phyloP scores from a whole-genome alignment of 2,888 invertebrate genomes.

The Cosmorhoe ocellata region DNA sequence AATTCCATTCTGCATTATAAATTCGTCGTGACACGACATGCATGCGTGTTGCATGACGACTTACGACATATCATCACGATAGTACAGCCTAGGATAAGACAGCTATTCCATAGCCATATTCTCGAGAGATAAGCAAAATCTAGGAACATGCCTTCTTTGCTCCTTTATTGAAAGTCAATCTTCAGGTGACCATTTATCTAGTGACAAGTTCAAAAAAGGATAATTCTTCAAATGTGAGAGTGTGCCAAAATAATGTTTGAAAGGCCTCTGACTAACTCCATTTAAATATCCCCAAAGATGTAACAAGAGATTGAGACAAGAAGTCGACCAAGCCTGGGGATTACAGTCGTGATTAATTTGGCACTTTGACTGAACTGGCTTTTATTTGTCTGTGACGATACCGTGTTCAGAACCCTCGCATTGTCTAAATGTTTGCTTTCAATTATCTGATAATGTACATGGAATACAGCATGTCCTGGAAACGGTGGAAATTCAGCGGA shows the following conservation, averaged over 20 bases:
- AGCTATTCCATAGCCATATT: conserved; percentile 1
- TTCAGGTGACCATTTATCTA: no score
- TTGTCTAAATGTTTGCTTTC: conserved; percentile 13
- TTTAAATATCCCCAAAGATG: no score
- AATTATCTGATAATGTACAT: conserved; percentile 9
- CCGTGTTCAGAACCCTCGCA: conserved; percentile 5
- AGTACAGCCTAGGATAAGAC: conserved; percentile 1
- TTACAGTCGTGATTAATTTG: no score
- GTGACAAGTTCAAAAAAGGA: no score
- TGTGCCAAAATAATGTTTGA: no score
- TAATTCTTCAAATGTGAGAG: no score
- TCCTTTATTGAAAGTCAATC: no score
- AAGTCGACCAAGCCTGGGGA: no score
- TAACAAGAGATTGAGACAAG: no score
- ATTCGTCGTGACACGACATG: conserved; percentile 4
- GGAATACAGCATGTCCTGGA: conserved; percentile 3
- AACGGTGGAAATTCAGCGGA: not conserved
- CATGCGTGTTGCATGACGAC: conserved; percentile 14
- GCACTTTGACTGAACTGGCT: not conserved
- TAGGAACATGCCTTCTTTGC: not conserved
- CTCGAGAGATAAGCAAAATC: not conserved
- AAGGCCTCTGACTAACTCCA: no score
- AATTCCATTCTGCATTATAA: conserved; percentile 14
- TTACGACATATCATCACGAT: conserved; percentile 20
- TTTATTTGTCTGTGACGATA: not conserved